Base-by-base conservation (phyloP, 2,888 invertebrate species). In the Tuberolachnus salignus region DNA sequence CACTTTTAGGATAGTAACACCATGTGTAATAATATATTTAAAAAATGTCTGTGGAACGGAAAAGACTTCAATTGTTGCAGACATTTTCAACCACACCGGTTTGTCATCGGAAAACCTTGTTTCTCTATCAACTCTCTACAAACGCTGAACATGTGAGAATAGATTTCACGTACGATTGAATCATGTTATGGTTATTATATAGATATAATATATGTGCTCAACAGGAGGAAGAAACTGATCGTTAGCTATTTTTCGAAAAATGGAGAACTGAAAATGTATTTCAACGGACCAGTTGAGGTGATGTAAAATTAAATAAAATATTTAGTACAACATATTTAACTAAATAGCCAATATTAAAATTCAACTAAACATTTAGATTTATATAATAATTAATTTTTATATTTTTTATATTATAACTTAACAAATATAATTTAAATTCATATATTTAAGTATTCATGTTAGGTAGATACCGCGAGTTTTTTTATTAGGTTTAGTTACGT, bases 51-150 rank as follows among this genome's bases (percentile, higher is more conserved):
- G 6, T 78, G 78, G 78, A 67, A 67, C 21, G 78, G 34, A 10
- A 78, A 69, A 23, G 1, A 10, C 0, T 78, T 78, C 26, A 78
- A 78, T 19, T 78, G 78, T 21, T 78, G 78, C 49, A 66, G 78
- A 14, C 78, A 78, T 59, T 78, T 78, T 69, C 78, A 78, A 34
- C n/a, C 69, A 13, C 57, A 78, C n/a, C 34, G 49, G 21, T 67
- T 78, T 4, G 13, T 78, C 8, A 9, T 69, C 21, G 23, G n/a
- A 34, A 66, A 16, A 0, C 67, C 67, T 0, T 69, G 78, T 69
- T 78, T 59, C 69, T 21, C 69, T 11, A 78, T 78, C 0, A 78
- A 78, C 51, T 78, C 78, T 16, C n/a, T 51, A 21, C 78, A 78
- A 59, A 78, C 75, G n/a, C 2, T 75, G 4, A 66, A 66, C 53